Evolutionary conservation across 2,888 invertebrate species (phyloP).

Genomic region (Eupithecia dodoneata): DNA sequence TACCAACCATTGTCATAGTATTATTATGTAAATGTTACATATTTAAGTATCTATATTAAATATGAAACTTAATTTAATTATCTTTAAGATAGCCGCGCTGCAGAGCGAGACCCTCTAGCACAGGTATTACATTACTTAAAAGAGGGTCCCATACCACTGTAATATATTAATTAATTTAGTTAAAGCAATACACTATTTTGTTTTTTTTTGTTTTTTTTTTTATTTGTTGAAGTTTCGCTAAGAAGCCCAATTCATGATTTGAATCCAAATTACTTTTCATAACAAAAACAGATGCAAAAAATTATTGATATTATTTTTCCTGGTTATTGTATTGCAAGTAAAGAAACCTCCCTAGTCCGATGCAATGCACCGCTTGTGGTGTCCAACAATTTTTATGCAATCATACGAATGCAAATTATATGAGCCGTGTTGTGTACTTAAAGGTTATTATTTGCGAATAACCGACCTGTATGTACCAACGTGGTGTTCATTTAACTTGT

Average conservation of each 20-base stretch:
- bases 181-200: no score
- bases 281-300: not conserved
- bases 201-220: no score
- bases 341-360: slow-evolving; percentile 1
- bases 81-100: no score
- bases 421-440: slow-evolving; percentile 42
- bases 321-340: not conserved
- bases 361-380: slow-evolving; percentile 17
- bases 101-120: no score
- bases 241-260: not conserved
- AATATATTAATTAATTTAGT: no score
- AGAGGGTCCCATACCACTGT: no score
- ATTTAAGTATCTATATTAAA: no score
- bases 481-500: slow-evolving; percentile 31
- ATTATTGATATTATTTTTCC: not conserved
- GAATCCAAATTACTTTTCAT: not conserved
- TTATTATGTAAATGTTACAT: no score
- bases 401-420: slow-evolving; percentile 49
- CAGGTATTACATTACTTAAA: no score
- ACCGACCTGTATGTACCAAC: slow-evolving; percentile 14
- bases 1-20: no score
- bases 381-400: slow-evolving; percentile 53
- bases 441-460: slow-evolving; percentile 41
- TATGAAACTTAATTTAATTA: no score
- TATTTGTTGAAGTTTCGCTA: not conserved